These are phyloP conservation scores for Aporophyla lueneburgensis DNA, from an alignment of 2,888 invertebrate species.

Conservation along the genomic window DNA sequence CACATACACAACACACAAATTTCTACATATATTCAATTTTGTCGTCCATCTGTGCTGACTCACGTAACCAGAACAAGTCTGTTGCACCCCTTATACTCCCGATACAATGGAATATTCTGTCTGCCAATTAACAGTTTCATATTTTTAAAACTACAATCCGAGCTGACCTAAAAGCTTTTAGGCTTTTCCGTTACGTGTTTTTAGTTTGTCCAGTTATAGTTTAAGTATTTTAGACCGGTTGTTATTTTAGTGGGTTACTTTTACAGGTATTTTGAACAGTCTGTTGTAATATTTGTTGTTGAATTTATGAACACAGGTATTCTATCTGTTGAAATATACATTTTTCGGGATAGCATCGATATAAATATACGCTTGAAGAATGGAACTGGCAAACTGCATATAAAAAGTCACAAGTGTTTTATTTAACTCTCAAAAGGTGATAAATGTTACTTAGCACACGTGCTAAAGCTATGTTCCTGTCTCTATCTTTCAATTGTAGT, in stretches of 20 bases:
- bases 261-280: not conserved
- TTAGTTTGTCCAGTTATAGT: slow-evolving; percentile 21
- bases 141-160: slow-evolving; percentile 40
- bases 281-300: not conserved
- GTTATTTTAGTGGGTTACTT: not conserved
- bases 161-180: slow-evolving; percentile 43
- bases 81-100: not conserved
- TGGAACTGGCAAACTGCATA: no score
- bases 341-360: not conserved
- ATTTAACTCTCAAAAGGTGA: no score
- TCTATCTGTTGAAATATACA: not conserved
- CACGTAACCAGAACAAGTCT: not conserved
- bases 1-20: not conserved
- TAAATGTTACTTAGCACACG: no score
- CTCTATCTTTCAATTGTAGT: no score
- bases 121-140: slow-evolving; percentile 40
- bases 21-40: not conserved
- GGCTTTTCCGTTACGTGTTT: slow-evolving; percentile 32
- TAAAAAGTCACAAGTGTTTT: no score
- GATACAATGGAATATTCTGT: slow-evolving; percentile 17
- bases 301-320: not conserved
- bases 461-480: no score
- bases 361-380: no score
- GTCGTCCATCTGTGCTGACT: no score
- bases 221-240: slow-evolving; percentile 11